Conservation (phyloP, 2,113 vertebrate genomes). For the Amazona vittata region DNA sequence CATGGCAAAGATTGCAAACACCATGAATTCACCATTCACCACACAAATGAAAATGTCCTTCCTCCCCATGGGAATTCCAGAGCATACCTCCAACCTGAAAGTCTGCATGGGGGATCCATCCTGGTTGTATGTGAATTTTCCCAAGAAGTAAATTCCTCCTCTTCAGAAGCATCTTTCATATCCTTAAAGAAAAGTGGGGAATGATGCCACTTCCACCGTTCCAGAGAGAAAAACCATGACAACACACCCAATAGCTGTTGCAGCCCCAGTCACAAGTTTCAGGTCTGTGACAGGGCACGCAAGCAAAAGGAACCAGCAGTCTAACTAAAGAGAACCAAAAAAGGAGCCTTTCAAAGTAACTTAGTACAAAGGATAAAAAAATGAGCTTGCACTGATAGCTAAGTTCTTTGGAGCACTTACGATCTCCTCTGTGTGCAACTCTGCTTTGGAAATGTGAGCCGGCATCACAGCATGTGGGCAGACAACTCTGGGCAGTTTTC, state of each 20-base stretch:
- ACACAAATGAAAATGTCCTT: not conserved
- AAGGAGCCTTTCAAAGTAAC: constrained; percentile 4
- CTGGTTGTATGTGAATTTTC: not conserved
- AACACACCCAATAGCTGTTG: not conserved
- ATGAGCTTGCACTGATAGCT: constrained; percentile 8
- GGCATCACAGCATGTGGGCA: constrained; percentile 16
- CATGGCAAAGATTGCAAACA: not conserved
- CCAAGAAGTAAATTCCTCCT: not conserved
- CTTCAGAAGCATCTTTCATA: not conserved
- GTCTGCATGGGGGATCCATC: not conserved
- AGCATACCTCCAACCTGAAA: not conserved
- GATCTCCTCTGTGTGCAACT: not conserved
- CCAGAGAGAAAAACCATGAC: not conserved
- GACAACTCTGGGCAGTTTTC: constrained; percentile 17
- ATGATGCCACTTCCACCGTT: not conserved
- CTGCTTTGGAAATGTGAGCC: constrained; percentile 31
- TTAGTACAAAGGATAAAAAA: not conserved
- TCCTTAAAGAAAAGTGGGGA: not conserved
- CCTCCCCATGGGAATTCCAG: not conserved
- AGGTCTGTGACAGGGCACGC: not conserved
- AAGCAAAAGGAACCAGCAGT: not conserved
- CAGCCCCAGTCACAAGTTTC: not conserved
- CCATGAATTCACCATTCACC: not conserved
- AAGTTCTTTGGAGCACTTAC: not conserved
- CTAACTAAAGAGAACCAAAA: not conserved